phyloP scores from a whole-genome alignment of 2,888 invertebrate genomes.

The Miltochrista miniata region DNA sequence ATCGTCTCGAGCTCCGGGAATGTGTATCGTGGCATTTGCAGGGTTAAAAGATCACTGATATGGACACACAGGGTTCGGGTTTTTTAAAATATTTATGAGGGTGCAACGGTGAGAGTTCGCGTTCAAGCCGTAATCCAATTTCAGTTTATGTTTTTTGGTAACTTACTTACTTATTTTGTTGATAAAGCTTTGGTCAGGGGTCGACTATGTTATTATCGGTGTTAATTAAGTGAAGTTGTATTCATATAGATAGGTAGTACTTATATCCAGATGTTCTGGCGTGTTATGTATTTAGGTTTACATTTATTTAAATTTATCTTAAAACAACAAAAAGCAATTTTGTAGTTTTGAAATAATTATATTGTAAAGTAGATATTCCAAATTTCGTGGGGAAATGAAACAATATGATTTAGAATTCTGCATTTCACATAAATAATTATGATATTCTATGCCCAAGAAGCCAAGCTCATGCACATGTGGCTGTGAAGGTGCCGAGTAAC shows the following conservation, averaged over 20 bases:
- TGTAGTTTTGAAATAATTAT: too few species aligned
- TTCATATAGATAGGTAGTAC: conserved; percentile 44
- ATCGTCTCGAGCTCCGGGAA: conserved; percentile 57
- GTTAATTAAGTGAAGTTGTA: conserved; percentile 72
- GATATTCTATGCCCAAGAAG: too few species aligned
- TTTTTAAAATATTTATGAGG: conserved; percentile 83
- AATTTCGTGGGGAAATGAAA: neutral
- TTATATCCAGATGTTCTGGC: conserved; percentile 42
- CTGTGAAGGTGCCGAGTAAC: too few species aligned
- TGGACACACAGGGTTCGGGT: conserved; percentile 63
- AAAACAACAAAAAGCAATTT: too few species aligned
- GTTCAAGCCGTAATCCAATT: conserved; percentile 78
- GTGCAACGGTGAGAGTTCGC: conserved; percentile 63
- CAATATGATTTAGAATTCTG: too few species aligned
- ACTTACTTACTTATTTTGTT: conserved; percentile 72
- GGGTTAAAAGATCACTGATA: conserved; percentile 78
- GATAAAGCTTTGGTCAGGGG: conserved; percentile 62
- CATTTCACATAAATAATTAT: too few species aligned
- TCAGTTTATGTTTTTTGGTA: conserved; percentile 80
- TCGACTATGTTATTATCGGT: conserved; percentile 68
- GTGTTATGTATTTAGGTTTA: conserved; percentile 5
- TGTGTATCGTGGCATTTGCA: conserved; percentile 58
- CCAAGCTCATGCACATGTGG: too few species aligned
- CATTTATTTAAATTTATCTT: too few species aligned
- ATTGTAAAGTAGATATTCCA: too few species aligned